Conservation (phyloP, 2,113 vertebrate genomes). For the Datnioides undecimradiatus region DNA sequence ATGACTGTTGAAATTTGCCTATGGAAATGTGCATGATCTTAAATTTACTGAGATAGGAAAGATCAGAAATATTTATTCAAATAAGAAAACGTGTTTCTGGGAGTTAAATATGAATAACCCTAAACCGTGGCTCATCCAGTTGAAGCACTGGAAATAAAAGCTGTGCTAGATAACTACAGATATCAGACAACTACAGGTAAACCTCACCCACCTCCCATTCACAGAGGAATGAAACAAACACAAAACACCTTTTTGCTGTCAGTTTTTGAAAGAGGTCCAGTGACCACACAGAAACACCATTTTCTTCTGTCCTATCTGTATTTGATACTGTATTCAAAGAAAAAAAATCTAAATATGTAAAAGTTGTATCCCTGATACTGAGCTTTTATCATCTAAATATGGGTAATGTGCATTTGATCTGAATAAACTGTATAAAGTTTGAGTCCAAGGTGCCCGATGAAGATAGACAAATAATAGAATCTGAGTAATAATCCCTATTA, state of each 20-base stretch:
- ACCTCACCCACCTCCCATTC: neutral
- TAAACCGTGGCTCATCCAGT: too few species aligned
- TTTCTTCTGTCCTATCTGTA: conserved; percentile 8
- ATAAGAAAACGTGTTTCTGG: too few species aligned
- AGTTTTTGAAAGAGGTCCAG: neutral
- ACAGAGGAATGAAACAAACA: conserved; percentile 20
- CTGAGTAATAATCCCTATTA: neutral
- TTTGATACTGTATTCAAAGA: neutral
- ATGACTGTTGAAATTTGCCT: too few species aligned
- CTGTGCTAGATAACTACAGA: neutral
- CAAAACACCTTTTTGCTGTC: neutral
- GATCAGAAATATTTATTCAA: neutral
- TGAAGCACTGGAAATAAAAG: too few species aligned
- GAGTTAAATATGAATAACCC: too few species aligned
- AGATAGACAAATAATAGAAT: neutral
- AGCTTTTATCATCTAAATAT: neutral
- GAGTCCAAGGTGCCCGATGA: neutral
- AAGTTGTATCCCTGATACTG: neutral
- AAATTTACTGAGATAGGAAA: neutral
- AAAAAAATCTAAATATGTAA: neutral
- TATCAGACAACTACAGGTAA: neutral
- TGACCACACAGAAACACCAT: conserved; percentile 7
- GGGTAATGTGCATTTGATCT: neutral
- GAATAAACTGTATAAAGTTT: neutral
- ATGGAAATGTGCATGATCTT: neutral